These are phyloP conservation scores for Ctena decussata DNA, from an alignment of 2,888 invertebrate species.

Conservation along the genomic window DNA sequence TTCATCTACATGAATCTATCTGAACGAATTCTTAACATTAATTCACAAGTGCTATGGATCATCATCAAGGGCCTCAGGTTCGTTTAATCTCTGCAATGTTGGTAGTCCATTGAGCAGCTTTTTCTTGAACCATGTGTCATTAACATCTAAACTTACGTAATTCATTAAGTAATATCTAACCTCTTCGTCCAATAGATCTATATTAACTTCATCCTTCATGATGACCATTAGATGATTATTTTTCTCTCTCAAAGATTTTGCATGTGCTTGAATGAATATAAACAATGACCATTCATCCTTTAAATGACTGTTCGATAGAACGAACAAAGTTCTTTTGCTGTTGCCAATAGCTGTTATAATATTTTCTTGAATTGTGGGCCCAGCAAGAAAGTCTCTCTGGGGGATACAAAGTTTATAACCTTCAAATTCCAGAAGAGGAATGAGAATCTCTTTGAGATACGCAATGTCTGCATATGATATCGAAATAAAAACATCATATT, in stretches of 20 bases:
- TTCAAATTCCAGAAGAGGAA: background rate
- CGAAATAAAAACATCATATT: background rate
- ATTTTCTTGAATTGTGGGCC: background rate
- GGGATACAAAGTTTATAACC: background rate
- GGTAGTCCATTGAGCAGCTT: no score
- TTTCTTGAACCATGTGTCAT: no score
- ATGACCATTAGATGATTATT: conserved; percentile 59
- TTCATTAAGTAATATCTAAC: no score
- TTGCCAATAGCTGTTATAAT: background rate
- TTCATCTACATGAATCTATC: no score
- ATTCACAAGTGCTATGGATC: no score
- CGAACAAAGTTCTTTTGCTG: background rate
- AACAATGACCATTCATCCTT: background rate
- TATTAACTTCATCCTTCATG: conserved; percentile 21
- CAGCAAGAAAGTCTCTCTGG: background rate
- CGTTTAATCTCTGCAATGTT: no score
- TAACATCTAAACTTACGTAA: no score
- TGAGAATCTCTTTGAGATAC: background rate
- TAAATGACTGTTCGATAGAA: background rate
- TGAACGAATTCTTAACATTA: no score
- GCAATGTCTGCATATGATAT: background rate
- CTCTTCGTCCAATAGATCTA: background rate
- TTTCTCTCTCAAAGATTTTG: conserved; percentile 51
- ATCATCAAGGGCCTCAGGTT: no score
- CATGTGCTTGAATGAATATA: conserved; percentile 47